Conservation (phyloP, 2,888 invertebrate species). For the Caenorhabditis japonica region DNA sequence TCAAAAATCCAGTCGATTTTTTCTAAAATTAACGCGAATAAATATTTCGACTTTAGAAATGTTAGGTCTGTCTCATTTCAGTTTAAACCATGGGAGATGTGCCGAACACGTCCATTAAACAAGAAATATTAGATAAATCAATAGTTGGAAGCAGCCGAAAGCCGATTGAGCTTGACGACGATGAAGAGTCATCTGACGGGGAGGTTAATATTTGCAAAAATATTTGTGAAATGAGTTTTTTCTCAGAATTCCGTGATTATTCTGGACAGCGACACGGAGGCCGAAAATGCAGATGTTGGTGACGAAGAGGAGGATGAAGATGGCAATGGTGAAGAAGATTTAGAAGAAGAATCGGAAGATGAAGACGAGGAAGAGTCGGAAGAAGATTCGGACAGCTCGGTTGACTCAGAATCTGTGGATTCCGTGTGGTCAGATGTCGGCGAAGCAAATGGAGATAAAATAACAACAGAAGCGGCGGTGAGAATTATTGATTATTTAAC, state of each 20-base stretch:
- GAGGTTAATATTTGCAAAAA: constrained; percentile 10
- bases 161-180: constrained; percentile 30
- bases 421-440: constrained; percentile 55
- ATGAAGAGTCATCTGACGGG: constrained; percentile 43
- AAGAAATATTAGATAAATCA: constrained; percentile 3
- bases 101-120: background rate
- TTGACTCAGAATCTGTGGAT: constrained; percentile 42
- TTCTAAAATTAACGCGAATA: background rate
- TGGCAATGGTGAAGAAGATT: constrained; percentile 17
- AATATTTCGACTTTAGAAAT: no score
- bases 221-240: background rate
- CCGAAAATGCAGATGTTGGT: constrained; percentile 22
- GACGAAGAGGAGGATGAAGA: constrained; percentile 39
- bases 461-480: constrained; percentile 37
- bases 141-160: constrained; percentile 6
- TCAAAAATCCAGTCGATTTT: background rate
- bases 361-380: constrained; percentile 24
- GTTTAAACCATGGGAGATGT: constrained; percentile 15
- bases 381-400: constrained; percentile 36
- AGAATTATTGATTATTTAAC: background rate
- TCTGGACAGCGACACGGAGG: constrained; percentile 44
- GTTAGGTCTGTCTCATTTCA: no score
- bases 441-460: constrained; percentile 38
- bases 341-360: constrained; percentile 35
- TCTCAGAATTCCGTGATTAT: constrained; percentile 33